Percentiles rank a stretch among this genome's conserved stretches.
Conservation (phyloP, 1,140 invertebrate species). For the Aporrectodea caliginosa region DNA sequence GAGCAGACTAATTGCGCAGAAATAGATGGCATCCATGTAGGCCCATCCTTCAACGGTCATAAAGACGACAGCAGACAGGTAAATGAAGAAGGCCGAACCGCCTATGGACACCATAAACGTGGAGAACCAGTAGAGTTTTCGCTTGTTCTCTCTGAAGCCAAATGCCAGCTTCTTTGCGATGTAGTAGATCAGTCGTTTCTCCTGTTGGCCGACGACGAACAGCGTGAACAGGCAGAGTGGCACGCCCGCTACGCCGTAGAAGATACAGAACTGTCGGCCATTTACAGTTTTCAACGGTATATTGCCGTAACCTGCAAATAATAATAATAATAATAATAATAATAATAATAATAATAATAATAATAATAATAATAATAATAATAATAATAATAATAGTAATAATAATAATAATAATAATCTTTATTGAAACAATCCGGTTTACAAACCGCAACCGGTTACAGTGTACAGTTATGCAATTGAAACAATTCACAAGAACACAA, state of each 20-base stretch:
- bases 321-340: neutral
- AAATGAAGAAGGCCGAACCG: slow-evolving; percentile 44
- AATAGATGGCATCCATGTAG: slow-evolving; percentile 78
- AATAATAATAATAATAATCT: no score
- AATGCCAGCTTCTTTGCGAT: neutral
- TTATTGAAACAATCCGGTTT: no score
- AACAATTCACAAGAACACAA: no score
- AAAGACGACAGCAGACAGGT: slow-evolving; percentile 80
- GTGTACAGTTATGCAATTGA: no score
- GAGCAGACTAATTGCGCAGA: slow-evolving; percentile 81
- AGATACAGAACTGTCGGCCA: neutral
- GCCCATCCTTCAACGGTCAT: slow-evolving; percentile 77
- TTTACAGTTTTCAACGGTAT: neutral
- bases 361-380: neutral
- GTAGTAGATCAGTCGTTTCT: neutral
- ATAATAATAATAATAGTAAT: neutral
- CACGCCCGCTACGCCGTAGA: neutral
- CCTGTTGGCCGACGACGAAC: neutral
- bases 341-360: neutral
- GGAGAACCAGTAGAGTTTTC: neutral
- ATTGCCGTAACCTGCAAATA: neutral
- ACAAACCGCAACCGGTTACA: no score
- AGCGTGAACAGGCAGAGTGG: neutral
- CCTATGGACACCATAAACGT: neutral
- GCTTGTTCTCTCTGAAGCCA: neutral